These are phyloP conservation scores for Pomatorhinus ruficollis DNA, from an alignment of 2,113 vertebrate species.

Conservation along the genomic window DNA sequence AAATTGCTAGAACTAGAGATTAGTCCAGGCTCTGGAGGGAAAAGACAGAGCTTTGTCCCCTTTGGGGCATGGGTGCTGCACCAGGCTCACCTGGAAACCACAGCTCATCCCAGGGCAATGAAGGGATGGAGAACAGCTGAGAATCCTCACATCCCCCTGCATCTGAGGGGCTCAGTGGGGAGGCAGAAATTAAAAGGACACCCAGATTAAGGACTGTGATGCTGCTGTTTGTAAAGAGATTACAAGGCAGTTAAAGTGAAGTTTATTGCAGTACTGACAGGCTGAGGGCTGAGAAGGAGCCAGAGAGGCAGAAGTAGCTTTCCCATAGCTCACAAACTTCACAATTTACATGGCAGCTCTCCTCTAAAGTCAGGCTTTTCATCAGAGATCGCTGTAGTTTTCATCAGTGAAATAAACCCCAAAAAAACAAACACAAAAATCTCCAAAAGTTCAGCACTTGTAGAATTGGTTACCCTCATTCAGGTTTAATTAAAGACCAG, in stretches of 20 bases:
- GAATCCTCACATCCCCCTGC: neutral
- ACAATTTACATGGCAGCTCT: neutral
- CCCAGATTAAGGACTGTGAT: neutral
- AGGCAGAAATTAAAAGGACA: neutral
- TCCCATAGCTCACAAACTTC: neutral
- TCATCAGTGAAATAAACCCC: neutral
- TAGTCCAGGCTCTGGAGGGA: neutral
- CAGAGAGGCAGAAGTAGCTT: neutral
- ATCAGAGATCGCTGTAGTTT: neutral
- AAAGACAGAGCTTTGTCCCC: neutral
- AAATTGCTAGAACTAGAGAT: neutral
- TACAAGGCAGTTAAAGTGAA: neutral
- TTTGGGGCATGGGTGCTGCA: accelerated
- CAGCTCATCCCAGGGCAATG: neutral
- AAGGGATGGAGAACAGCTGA: neutral
- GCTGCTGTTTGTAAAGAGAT: neutral
- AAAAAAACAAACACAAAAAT: accelerated
- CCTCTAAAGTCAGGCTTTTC: neutral
- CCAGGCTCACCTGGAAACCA: accelerated
- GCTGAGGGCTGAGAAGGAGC: neutral
- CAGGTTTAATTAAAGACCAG: neutral
- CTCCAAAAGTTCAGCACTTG: neutral
- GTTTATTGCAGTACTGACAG: neutral
- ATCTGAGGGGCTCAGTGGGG: neutral
- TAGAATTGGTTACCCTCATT: neutral